Base-by-base conservation (phyloP, 2,797 vertebrate species). In the Scleropages formosus region DNA sequence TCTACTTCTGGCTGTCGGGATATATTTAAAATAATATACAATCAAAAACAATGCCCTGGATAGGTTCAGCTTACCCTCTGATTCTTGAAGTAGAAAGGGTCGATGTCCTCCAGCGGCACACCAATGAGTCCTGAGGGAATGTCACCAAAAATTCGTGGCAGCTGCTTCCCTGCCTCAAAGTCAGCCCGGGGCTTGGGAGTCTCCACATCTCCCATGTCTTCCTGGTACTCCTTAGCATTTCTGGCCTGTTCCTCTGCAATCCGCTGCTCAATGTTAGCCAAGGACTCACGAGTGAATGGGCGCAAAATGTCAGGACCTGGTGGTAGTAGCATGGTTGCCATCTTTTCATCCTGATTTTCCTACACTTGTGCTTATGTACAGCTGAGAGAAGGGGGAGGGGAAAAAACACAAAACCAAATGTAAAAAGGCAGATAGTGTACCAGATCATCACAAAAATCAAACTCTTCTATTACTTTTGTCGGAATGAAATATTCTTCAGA, bases 301-400 rank as follows among this genome's bases (percentile, higher is more conserved):
- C 94, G 96, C 92, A 99, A 96, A 94, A 94, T 95, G 93, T 96
- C 93, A 89, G 95, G 92, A 95, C 96, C 95, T 84, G 96, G 93
- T 95, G 96, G 94, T 93, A 97, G 95, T 94, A 98, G 92, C 94
- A 93, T 90, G 83, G 92, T 90, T 90, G 96, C 96, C 97, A 99
- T 99, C 94, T 98, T 99, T 94, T 98, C 97, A 99, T 99, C 95
- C 97, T 99, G 97, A 94, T 92, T 84, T 90, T 90, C 89, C 91
- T 94, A 91, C 94, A 88, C 94, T 91, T 87, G 90, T 83, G 84
- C 85, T 93, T 88, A 84, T 84, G 88, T 77, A 93, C 88, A 91
- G 90, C 94, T 95, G 85, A 47, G 26, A 47, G 24, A 75, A 24
- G 67, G 24, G 1, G 39, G 24, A 67, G 26, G 60, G 51, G 49